phyloP scores from a whole-genome alignment of 1,140 invertebrate species.

The Pseudomyrmex dendroicus region DNA sequence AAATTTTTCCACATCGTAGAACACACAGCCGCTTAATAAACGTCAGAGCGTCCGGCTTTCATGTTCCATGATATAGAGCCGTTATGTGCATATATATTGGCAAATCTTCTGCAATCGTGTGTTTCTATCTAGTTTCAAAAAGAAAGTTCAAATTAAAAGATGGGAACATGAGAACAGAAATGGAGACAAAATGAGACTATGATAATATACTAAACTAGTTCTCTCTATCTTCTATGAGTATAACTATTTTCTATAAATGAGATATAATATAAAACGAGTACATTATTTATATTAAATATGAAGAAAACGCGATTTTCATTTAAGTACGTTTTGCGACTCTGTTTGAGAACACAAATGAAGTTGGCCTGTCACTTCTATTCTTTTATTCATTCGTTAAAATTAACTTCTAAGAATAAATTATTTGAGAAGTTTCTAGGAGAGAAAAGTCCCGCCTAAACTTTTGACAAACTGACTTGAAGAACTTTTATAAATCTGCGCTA shows the following conservation, averaged over 20 bases:
- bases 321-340: not conserved
- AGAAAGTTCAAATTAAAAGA: not conserved
- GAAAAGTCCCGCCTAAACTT: not conserved
- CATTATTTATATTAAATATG: too few species aligned
- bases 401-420: slow-evolving; percentile 6
- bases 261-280: too few species aligned
- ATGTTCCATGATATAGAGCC: not conserved
- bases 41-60: not conserved
- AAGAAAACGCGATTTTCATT: too few species aligned
- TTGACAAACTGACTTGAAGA: not conserved
- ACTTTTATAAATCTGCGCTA: slow-evolving; percentile 26
- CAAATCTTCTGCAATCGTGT: slow-evolving; percentile 16
- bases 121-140: not conserved
- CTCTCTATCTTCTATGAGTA: too few species aligned
- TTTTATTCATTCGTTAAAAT: slow-evolving; percentile 1
- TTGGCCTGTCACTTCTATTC: not conserved
- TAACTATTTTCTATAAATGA: too few species aligned
- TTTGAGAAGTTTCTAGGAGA: slow-evolving; percentile 6
- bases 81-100: not conserved
- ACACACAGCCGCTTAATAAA: not conserved
- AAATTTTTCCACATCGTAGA: slow-evolving; percentile 25
- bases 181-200: not conserved
- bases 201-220: not conserved
- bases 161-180: not conserved
- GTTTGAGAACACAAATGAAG: not conserved